Evolutionary conservation across 2,888 invertebrate species (phyloP), one percentile per base, ranked within the genome.

Genomic region (Autographa gamma): DNA sequence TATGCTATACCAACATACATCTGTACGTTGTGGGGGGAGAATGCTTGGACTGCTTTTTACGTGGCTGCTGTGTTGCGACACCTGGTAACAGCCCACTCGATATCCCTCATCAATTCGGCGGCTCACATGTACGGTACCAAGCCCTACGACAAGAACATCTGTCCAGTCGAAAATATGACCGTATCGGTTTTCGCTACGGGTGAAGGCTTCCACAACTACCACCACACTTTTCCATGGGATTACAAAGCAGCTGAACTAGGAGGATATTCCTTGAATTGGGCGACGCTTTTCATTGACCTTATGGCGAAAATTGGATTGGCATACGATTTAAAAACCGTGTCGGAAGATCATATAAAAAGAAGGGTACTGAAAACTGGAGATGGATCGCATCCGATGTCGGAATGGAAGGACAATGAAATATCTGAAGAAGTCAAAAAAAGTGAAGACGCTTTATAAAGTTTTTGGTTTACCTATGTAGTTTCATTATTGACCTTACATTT

Each of bases 71-170:
- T 56, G 4, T 56, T 56, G 25, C 19, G 54, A 56, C 54, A 56
- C 19, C 11, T 25, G 8, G 3, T 19, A 25, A 13, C 54, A 25
- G 8, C 9, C 4, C 54, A 56, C 54, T 13, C 25, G 2, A 56
- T 25, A 25, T 56, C 19, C 18, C 54, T 56, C 19, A 56, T 56
- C 18, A 56, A 56, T 25, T 56, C 54, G 25, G 54, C 54, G 4
- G 97, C 97, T 9, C 97, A 97, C 86, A 77, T 91, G 14, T 93
- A 91, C 90, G 95, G 95, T 8, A 86, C 87, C 65, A 91, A 86
- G 58, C 94, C 95, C 0, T 95, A 95, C 73, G 94, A 97, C 67
- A 88, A 83, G 76, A 75, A 69, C n/a, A 87, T 91, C 0, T 63
- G 60, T 16, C 86, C 91, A 0, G 67, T 73, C 0, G 86, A 91